A percentile compares a stretch with the other conserved stretches of the same genome.
Conservation (phyloP, 2,797 vertebrate genomes). For the Leuciscus waleckii region DNA sequence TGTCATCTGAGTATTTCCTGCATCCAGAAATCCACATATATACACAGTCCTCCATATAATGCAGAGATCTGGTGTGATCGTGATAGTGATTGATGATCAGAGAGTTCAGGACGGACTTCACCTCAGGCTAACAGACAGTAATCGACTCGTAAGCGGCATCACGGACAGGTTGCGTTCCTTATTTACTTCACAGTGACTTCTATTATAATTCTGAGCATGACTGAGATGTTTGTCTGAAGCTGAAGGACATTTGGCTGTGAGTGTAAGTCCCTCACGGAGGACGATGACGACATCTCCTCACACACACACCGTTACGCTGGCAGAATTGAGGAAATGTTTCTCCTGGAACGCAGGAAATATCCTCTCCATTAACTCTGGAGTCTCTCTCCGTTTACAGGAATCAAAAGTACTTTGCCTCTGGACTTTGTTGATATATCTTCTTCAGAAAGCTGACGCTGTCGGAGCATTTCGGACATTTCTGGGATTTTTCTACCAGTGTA, state of each 20-base stretch:
- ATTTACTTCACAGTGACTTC: background rate
- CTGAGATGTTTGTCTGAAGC: background rate
- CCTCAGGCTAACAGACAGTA: background rate
- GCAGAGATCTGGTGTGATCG: no score
- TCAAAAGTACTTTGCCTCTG: background rate
- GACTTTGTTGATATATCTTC: background rate
- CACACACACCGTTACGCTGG: background rate
- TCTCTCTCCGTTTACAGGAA: background rate
- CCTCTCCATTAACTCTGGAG: background rate
- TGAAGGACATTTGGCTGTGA: background rate
- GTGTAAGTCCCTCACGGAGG: background rate
- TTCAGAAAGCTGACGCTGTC: background rate
- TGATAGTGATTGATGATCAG: background rate
- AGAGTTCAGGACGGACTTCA: background rate
- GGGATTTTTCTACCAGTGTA: background rate
- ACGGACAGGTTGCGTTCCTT: background rate
- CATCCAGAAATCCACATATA: background rate
- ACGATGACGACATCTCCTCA: background rate
- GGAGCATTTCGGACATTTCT: background rate
- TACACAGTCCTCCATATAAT: background rate
- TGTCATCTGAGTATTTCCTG: background rate
- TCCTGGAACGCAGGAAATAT: background rate
- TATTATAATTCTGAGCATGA: background rate
- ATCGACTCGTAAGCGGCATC: background rate
- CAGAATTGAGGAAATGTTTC: slow-evolving; percentile 14